Evolutionary conservation across 2,113 vertebrate species (phyloP), one percentile per base, ranked within the genome.

Genomic region (Scortum barcoo): DNA sequence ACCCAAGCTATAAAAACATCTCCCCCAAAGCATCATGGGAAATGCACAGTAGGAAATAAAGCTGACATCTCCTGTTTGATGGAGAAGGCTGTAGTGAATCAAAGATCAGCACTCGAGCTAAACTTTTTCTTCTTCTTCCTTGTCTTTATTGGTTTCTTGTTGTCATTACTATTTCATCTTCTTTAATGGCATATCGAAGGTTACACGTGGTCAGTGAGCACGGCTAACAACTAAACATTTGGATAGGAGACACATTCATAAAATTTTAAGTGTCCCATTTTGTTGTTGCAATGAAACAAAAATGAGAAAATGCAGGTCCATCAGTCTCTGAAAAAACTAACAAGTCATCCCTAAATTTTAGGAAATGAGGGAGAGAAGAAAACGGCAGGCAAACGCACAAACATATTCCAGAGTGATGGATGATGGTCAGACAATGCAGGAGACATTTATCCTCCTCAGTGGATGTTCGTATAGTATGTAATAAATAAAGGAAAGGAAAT

Each of bases 141-240:
- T 63, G 16, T 67, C 51, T 85, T 91, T 88, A 91, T 83, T 80
- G 67, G 63, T 70, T 87, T 87, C 56, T 44, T 24, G 70, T 68
- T 38, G 50, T 77, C 83, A 85, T 92, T 80, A 90, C 73, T 90
- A 88, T 91, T 92, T 87, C 61, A 91, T 91, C 61, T 51, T 38
- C 48, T 46, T 61, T 74, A 77, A 86, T 91, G 86, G 83, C 61
- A 73, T 2, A 61, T 56, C 38, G 38, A 50, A 12, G 48, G 51
- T 68, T 58, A 17, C 26, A 11, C 36, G 46, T 70, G 81, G 72
- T 84, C 72, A 77, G 57, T 13, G 70, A 73, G 74, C 38, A n/a
- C 38, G 61, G 53, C 60, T 30, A 24, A 77, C 56, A 69, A 5
- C 22, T 12, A 38, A 60, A 78, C 65, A 77, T 76, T 50, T 40